Conservation (phyloP, 1,140 invertebrate species). For the Lethocerus indicus region DNA sequence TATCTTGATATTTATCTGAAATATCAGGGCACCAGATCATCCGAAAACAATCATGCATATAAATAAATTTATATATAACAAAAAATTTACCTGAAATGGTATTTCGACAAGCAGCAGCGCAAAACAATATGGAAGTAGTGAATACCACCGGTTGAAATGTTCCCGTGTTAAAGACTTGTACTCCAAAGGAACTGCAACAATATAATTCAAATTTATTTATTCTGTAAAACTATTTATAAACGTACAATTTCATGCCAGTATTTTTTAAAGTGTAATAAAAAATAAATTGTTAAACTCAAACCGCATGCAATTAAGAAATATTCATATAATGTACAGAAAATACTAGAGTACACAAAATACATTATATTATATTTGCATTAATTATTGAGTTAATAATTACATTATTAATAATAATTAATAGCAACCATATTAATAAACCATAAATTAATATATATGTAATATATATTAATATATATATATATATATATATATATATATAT, state of each 20-base stretch:
- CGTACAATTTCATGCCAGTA: no score
- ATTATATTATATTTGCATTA: not conserved
- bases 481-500: no score
- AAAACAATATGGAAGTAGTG: conserved; percentile 72
- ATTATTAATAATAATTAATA: no score
- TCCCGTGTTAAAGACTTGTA: conserved; percentile 73
- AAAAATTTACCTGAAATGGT: conserved; percentile 67
- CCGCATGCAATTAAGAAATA: no score
- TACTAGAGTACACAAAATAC: not conserved
- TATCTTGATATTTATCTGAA: not conserved
- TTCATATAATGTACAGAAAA: not conserved
- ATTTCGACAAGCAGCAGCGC: conserved; percentile 79
- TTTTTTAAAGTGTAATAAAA: no score
- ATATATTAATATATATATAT: no score
- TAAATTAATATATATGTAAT: no score
- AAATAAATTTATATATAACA: not conserved
- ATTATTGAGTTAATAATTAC: not conserved
- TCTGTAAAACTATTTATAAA: no score
- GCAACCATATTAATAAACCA: no score
- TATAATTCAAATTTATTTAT: not conserved
- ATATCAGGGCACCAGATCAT: not conserved
- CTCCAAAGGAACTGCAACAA: conserved; percentile 53
- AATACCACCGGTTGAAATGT: conserved; percentile 91
- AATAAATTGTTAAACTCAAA: no score
- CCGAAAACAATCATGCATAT: not conserved